Conservation (phyloP, 1,140 invertebrate species). For the Capitella teleta region DNA sequence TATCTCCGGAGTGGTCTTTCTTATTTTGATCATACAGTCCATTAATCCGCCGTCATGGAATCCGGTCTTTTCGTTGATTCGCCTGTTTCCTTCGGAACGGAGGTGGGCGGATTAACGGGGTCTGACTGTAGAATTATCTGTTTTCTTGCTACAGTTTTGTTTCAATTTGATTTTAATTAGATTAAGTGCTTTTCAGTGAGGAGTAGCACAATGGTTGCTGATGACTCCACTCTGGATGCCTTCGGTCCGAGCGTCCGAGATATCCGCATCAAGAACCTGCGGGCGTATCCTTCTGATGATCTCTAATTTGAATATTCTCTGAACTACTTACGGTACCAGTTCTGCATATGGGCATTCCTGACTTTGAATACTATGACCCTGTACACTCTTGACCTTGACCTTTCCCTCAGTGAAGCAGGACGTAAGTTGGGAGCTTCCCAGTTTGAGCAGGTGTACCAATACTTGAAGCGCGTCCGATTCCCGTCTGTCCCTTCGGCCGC, state of each 20-base stretch:
- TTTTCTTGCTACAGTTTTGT: no score
- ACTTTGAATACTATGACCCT: background rate
- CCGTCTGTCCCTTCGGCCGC: slow-evolving; percentile 16
- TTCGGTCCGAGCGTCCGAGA: slow-evolving; percentile 34
- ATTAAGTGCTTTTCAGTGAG: slow-evolving; percentile 24
- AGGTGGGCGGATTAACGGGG: no score
- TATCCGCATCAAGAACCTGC: slow-evolving; percentile 35
- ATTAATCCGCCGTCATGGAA: background rate
- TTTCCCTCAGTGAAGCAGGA: slow-evolving; percentile 29
- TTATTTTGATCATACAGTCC: no score
- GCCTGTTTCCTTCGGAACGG: no score
- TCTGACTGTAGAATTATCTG: no score
- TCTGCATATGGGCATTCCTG: background rate
- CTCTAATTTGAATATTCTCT: background rate
- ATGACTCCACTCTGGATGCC: slow-evolving; percentile 31
- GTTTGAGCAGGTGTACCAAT: slow-evolving; percentile 35
- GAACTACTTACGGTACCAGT: background rate
- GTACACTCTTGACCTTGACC: slow-evolving; percentile 5
- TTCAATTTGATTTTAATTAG: no score
- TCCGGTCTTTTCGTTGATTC: no score
- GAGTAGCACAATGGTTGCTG: slow-evolving; percentile 25
- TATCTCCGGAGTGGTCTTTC: no score
- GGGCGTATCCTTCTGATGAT: slow-evolving; percentile 25
- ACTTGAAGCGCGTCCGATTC: slow-evolving; percentile 28
- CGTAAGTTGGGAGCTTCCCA: slow-evolving; percentile 25